Evolutionary conservation across 2,113 vertebrate genomes (phyloP).

Genomic region (Hemichromis elongatus): DNA sequence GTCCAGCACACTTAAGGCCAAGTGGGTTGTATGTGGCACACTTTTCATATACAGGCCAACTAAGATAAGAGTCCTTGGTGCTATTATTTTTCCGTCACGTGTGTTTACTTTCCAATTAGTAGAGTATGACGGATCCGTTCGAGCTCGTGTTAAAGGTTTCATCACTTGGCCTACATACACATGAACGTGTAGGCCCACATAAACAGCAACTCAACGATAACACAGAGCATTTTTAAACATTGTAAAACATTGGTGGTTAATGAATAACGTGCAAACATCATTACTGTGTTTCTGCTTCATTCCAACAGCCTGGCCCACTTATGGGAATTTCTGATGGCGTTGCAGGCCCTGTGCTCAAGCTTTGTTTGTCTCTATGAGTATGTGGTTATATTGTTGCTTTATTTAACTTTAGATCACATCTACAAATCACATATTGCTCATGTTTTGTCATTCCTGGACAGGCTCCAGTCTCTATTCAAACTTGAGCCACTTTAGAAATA

Average conservation of each 20-base stretch:
- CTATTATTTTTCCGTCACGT: not conserved
- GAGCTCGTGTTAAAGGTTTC: not conserved
- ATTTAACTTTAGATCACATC: not conserved
- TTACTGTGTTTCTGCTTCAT: not conserved
- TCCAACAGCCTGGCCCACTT: not conserved
- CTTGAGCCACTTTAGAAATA: not conserved
- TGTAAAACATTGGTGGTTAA: not conserved
- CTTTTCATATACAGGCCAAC: not conserved
- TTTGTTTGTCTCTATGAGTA: not conserved
- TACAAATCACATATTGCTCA: not conserved
- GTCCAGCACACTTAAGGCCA: no score
- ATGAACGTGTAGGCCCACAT: not conserved
- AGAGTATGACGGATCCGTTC: not conserved
- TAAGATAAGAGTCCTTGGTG: not conserved
- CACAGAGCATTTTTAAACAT: not conserved
- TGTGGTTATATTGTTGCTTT: not conserved
- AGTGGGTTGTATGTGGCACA: no score
- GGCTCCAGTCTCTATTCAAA: not conserved
- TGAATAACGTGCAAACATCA: not conserved
- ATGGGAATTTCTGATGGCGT: not conserved
- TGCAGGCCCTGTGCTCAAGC: not conserved
- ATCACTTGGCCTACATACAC: not conserved
- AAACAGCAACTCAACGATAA: not conserved
- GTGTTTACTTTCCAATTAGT: not conserved
- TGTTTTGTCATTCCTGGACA: not conserved